Percentiles rank a stretch among this genome's conserved stretches.
phyloP scores from a whole-genome alignment of 2,888 invertebrate species.

The Bellardia pandia region DNA sequence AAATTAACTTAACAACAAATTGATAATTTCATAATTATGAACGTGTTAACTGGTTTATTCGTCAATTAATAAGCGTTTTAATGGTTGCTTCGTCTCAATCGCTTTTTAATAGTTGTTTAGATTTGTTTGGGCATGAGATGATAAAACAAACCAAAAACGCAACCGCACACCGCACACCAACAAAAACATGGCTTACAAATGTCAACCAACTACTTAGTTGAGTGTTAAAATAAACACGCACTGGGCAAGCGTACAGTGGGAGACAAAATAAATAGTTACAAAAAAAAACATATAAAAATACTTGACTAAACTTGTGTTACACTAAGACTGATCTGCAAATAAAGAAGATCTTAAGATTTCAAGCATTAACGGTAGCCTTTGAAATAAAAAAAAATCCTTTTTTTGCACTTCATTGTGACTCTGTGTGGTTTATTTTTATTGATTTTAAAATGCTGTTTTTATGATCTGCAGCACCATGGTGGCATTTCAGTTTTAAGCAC shows the following conservation, averaged over 20 bases:
- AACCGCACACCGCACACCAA: neutral
- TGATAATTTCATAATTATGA: conserved; percentile 23
- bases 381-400: no score
- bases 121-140: conserved; percentile 20
- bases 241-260: neutral
- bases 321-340: no score
- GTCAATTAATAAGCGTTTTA: conserved; percentile 33
- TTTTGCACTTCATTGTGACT: conserved; percentile 5
- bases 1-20: neutral
- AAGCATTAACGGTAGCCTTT: neutral
- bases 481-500: neutral
- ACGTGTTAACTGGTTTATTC: conserved; percentile 30
- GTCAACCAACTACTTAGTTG: neutral
- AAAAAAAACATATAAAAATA: neutral
- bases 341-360: no score
- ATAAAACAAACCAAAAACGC: conserved; percentile 10
- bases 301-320: no score
- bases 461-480: neutral
- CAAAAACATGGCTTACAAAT: conserved; percentile 6
- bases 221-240: neutral
- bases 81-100: conserved; percentile 15
- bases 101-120: conserved; percentile 33
- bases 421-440: conserved; percentile 31
- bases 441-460: conserved; percentile 32
- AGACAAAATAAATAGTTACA: neutral